Evolutionary conservation across 1,140 invertebrate species (phyloP).

Genomic region (Tetraneura akinire): DNA sequence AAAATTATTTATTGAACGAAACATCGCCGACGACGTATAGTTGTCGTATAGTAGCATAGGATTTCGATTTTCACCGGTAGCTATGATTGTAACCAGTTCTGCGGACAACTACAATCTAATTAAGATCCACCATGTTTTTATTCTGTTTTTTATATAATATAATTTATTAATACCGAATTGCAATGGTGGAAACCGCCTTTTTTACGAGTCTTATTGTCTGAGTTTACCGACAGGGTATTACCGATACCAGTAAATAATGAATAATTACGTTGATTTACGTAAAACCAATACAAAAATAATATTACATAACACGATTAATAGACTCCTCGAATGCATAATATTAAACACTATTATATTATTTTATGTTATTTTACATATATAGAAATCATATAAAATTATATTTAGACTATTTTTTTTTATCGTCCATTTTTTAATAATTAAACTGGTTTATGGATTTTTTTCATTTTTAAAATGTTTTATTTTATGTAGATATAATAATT

Average conservation of each 20-base stretch:
- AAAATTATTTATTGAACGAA: neutral
- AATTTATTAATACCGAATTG: neutral
- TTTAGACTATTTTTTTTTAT: too few species aligned
- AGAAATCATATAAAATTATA: too few species aligned
- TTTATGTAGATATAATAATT: too few species aligned
- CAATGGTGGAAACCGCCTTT: neutral
- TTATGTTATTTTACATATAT: too few species aligned
- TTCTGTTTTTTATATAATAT: neutral
- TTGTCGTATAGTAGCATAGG: neutral
- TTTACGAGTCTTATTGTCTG: constrained; percentile 16
- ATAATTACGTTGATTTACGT: neutral
- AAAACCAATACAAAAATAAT: neutral
- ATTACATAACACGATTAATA: too few species aligned
- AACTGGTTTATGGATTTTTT: too few species aligned
- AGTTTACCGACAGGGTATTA: constrained; percentile 27
- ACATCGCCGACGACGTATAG: neutral
- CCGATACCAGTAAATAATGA: neutral
- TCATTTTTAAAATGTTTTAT: too few species aligned
- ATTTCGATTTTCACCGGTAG: constrained; percentile 13
- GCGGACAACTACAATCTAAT: constrained; percentile 36
- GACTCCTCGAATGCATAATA: too few species aligned
- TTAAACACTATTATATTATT: too few species aligned
- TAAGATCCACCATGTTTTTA: constrained; percentile 19
- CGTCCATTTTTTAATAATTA: too few species aligned
- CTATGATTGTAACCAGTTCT: constrained; percentile 19